Conservation (phyloP, 2,797 vertebrate genomes). For the Silurus lanzhouensis region DNA sequence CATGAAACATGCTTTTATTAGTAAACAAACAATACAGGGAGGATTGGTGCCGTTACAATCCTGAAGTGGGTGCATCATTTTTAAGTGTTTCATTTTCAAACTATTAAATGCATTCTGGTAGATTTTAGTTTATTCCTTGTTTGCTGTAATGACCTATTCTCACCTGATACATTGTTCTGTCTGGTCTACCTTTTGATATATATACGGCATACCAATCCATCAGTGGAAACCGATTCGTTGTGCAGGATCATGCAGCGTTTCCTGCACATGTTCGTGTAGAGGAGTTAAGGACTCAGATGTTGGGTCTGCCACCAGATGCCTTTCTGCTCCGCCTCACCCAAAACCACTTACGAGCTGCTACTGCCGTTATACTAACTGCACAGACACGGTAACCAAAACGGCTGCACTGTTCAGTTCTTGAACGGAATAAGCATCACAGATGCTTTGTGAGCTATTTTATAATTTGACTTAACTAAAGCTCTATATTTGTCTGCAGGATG, state of each 20-base stretch:
- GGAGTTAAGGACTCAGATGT: conserved; percentile 61
- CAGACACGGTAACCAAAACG: conserved; percentile 59
- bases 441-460: background rate
- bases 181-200: background rate
- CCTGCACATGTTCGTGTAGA: conserved; percentile 66
- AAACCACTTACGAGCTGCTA: conserved; percentile 61
- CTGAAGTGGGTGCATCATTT: background rate
- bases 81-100: background rate
- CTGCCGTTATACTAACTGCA: conserved; percentile 68
- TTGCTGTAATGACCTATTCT: background rate
- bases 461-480: background rate
- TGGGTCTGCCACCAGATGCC: conserved; percentile 68
- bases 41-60: background rate
- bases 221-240: conserved; percentile 72
- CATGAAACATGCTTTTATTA: background rate
- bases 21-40: background rate
- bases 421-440: background rate
- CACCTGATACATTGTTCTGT: background rate
- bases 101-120: background rate
- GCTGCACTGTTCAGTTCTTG: too few species aligned
- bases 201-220: background rate
- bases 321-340: conserved; percentile 72
- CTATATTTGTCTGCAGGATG: conserved; percentile 31
- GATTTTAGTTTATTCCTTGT: too few species aligned
- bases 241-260: conserved; percentile 72